These are phyloP conservation scores for Zosterops borbonicus DNA, from an alignment of 2,113 vertebrate species.

Conservation along the genomic window DNA sequence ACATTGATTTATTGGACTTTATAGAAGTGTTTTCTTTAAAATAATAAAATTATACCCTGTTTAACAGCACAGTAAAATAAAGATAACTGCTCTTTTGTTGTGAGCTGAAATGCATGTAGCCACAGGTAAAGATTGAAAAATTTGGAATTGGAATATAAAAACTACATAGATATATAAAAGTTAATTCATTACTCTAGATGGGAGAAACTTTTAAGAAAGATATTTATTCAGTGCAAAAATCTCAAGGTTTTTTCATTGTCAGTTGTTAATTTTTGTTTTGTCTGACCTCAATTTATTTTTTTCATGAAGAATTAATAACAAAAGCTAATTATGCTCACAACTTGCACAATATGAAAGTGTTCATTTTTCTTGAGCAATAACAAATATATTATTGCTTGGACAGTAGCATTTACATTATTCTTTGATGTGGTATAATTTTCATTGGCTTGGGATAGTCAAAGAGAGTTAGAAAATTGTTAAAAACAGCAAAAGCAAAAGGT, in stretches of 20 bases:
- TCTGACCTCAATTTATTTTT: neutral
- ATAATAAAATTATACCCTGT: neutral
- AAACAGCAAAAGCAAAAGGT: neutral
- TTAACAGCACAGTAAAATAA: neutral
- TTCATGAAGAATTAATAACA: neutral
- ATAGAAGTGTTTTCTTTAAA: neutral
- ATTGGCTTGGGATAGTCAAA: neutral
- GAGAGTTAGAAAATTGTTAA: neutral
- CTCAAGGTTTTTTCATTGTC: neutral
- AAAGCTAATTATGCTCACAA: neutral
- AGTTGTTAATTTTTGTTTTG: neutral
- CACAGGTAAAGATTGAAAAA: neutral
- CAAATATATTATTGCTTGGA: neutral
- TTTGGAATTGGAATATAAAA: neutral
- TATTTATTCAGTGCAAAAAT: neutral
- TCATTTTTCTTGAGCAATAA: neutral
- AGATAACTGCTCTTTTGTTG: neutral
- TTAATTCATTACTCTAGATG: neutral
- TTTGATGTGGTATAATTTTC: neutral
- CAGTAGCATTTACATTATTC: neutral
- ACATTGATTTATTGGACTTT: conserved; percentile 11
- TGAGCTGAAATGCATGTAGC: neutral
- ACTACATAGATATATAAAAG: neutral
- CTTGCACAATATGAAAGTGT: neutral
- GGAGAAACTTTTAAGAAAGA: neutral